phyloP scores from a whole-genome alignment of 2,888 invertebrate genomes.

The Magallana nippona region DNA sequence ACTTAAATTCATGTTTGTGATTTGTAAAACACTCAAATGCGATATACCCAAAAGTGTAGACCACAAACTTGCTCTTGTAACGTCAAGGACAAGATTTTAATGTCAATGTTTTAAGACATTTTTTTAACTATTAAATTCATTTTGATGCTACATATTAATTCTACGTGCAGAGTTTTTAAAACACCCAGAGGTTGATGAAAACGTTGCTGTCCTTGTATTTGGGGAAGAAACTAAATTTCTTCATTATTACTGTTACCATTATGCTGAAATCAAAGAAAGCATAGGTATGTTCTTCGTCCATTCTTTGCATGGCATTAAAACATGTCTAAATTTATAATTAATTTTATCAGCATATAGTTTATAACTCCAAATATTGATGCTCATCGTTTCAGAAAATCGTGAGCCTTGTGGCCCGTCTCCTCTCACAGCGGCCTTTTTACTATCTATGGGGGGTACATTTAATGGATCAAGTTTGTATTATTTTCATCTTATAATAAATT shows the following conservation, averaged over 20 bases:
- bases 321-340: too few relatives aligned
- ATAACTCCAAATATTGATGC: too few relatives aligned
- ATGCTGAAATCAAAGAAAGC: not conserved
- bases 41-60: too few relatives aligned
- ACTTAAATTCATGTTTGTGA: too few relatives aligned
- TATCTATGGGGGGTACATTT: not conserved
- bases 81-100: too few relatives aligned
- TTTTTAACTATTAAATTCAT: too few relatives aligned
- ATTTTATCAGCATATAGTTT: too few relatives aligned
- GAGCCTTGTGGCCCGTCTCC: not conserved
- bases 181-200: not conserved
- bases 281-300: not conserved
- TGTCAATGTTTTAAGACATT: too few relatives aligned
- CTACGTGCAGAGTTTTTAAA: not conserved
- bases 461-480: not conserved
- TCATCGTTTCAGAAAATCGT: not conserved
- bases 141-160: not conserved
- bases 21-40: too few relatives aligned
- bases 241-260: not conserved
- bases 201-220: not conserved
- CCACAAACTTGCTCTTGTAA: too few relatives aligned
- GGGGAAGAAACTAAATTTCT: conserved; percentile 2
- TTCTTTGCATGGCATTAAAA: too few relatives aligned
- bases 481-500: too few relatives aligned
- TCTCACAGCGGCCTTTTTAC: not conserved